Conservation (phyloP, 2,888 invertebrate genomes). For the Embidobia sp. region DNA sequence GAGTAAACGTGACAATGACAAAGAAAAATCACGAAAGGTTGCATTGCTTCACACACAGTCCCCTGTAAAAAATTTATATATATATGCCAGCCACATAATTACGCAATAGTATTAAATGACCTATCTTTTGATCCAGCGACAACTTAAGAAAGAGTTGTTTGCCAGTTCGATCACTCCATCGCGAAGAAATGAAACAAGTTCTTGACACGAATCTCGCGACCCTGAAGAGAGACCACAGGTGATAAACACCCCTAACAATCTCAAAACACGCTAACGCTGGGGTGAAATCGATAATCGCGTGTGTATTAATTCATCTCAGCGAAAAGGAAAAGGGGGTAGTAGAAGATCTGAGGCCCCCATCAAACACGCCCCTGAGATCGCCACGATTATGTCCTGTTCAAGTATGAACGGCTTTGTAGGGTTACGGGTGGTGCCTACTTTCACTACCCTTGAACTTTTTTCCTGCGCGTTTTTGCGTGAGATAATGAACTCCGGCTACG, state of each 20-base stretch:
- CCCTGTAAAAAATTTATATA: too few species aligned
- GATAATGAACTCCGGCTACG: constrained; percentile 37
- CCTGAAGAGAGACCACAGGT: constrained; percentile 74
- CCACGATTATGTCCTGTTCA: constrained; percentile 42
- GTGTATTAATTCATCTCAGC: constrained; percentile 40
- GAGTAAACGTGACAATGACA: too few species aligned
- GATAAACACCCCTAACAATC: constrained; percentile 76
- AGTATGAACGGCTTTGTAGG: constrained; percentile 34
- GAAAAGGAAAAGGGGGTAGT: neutral
- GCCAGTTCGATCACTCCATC: constrained; percentile 16
- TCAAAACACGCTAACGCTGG: constrained; percentile 72
- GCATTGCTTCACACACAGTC: too few species aligned
- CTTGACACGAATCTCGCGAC: constrained; percentile 77
- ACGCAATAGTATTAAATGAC: neutral
- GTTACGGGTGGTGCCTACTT: constrained; percentile 39
- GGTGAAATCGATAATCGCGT: constrained; percentile 53
- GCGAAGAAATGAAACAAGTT: constrained; percentile 66
- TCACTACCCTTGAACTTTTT: constrained; percentile 63
- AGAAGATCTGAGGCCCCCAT: constrained; percentile 33
- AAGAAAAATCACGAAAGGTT: too few species aligned
- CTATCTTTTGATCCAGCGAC: constrained; percentile 15
- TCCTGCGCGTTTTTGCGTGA: constrained; percentile 44
- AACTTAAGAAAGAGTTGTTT: constrained; percentile 30
- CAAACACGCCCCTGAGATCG: constrained; percentile 54
- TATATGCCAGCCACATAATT: too few species aligned